These are phyloP conservation scores for Lytechinus pictus DNA, from an alignment of 35 echinoderm and acorn worm species.

Conservation along the genomic window DNA sequence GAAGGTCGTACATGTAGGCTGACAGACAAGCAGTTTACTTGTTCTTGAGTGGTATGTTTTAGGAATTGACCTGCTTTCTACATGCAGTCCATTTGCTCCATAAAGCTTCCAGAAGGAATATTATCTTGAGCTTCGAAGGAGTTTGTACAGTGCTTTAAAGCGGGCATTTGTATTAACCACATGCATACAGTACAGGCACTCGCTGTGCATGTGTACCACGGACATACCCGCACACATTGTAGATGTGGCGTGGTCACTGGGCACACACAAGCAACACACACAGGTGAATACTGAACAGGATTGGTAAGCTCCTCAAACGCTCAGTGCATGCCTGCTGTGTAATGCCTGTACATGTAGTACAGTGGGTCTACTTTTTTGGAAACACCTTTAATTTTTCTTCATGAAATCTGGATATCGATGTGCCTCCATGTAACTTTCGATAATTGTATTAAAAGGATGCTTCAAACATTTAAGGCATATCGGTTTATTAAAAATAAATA, in stretches of 20 bases:
- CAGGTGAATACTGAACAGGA: not conserved
- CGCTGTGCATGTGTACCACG: not conserved
- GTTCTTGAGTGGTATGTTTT: not conserved
- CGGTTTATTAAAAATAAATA: no score
- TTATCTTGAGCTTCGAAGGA: not conserved
- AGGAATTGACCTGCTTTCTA: not conserved
- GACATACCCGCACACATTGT: not conserved
- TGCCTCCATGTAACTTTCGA: not conserved
- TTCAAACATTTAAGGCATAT: not conserved
- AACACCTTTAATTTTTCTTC: not conserved
- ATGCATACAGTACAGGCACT: conserved; percentile 3
- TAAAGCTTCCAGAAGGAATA: not conserved
- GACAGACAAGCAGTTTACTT: not conserved
- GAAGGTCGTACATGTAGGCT: not conserved
- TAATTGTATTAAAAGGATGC: not conserved
- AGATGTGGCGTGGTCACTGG: not conserved
- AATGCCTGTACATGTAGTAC: no score
- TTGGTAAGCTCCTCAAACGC: conserved; percentile 9
- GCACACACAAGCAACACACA: conserved; percentile 16
- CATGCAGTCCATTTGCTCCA: not conserved
- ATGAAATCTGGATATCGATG: not conserved
- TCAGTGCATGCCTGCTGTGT: not conserved
- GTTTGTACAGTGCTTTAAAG: conserved; percentile 10
- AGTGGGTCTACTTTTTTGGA: not conserved
- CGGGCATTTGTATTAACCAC: not conserved